Conservation (phyloP, 2,888 invertebrate genomes). For the Bimastos eiseni region DNA sequence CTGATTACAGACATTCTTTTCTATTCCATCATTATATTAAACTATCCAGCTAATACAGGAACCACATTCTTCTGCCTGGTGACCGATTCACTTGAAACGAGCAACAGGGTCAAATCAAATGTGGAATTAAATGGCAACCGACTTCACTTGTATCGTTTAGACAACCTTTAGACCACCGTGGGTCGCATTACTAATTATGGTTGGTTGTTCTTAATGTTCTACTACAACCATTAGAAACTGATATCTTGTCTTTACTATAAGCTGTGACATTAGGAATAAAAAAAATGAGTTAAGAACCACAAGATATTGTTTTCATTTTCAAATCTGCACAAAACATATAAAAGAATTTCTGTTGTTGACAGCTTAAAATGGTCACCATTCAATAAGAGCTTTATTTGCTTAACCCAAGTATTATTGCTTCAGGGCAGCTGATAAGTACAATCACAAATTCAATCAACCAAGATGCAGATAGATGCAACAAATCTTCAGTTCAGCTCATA, state of each 20-base stretch:
- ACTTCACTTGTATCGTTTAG: not conserved
- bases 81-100: not conserved
- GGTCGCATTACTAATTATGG: not conserved
- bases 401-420: not conserved
- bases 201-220: not conserved
- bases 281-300: conserved; percentile 13
- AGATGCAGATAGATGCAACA: not conserved
- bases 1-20: not conserved
- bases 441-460: not conserved
- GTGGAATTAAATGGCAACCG: not conserved
- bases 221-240: not conserved
- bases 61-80: not conserved
- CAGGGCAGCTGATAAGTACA: not conserved
- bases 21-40: not conserved
- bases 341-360: not conserved
- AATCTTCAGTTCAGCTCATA: not conserved
- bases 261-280: not conserved
- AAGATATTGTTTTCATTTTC: not conserved
- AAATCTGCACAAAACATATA: not conserved
- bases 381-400: not conserved
- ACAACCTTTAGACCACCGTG: not conserved
- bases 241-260: not conserved
- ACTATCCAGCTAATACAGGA: not conserved
- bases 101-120: not conserved
- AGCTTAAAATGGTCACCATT: not conserved